Evolutionary conservation across 2,113 vertebrate species (phyloP), one percentile per base, ranked within the genome.

Genomic region (Tauraco erythrolophus): DNA sequence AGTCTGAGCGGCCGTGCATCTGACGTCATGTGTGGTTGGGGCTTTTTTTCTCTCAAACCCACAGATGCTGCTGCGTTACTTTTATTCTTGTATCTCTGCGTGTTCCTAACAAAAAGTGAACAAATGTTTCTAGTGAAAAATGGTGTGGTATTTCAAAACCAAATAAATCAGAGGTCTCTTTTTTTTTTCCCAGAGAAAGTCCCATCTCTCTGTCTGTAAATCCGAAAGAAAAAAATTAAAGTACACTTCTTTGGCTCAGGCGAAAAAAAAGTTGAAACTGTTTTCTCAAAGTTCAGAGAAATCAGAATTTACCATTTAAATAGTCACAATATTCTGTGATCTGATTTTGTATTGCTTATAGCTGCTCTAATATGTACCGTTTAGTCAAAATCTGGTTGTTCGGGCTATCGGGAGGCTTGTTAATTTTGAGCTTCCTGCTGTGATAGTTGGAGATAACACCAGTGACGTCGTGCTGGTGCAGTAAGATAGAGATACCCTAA

Each of bases 11-110:
- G 50, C 37, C 4, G 4, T 35, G 43, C 35, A 14, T 19, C 60
- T 92, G 68, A 92, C 68, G 48, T 87, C 80, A 60, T 14, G 45
- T 21, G 71, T 53, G 30, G 54, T 75, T 53, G 30, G 54, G 17
- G 8, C 12, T 39, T 43, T 48, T 39, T 14, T 14, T 5, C 0
- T 30, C 14, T 35, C 85, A 27, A 15, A 22, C 35, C 14, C 8
- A 1, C 14, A 11, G 54, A 6, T 31, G 41, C 68, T 23, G 13
- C 3, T 24, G 33, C 0, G 0, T 25, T 39, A 9, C 17, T 68
- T 82, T 22, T 35, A 9, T 62, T 71, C 10, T 31, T 28, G 4
- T 46, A 1, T 66, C 33, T 50, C 19, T 33, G 30, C 7, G 17
- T 14, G 22, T 18, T 56, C 5, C 6, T 80, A 11, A 15, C 45